These are phyloP conservation scores for Mimas tiliae DNA, from an alignment of 2,888 invertebrate species.

Conservation along the genomic window DNA sequence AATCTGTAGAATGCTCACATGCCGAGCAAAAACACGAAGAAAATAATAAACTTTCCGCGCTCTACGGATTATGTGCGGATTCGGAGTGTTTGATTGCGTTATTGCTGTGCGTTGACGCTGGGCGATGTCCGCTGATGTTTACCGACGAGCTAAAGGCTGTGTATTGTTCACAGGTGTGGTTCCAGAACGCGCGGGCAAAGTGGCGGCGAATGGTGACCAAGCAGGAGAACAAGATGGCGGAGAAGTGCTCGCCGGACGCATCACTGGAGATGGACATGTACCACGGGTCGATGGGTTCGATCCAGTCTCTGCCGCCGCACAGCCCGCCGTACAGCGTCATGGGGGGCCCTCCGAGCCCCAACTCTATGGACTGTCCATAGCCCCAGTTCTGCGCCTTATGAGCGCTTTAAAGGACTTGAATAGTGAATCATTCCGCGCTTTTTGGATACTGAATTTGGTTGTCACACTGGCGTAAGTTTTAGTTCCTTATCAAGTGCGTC, in stretches of 20 bases:
- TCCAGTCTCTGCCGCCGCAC: slow-evolving; percentile 87
- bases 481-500: slow-evolving; percentile 10
- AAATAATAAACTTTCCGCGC: slow-evolving; percentile 42
- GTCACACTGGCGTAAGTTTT: slow-evolving; percentile 18
- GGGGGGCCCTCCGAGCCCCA: slow-evolving; percentile 87
- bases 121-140: slow-evolving; percentile 45
- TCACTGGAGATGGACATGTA: slow-evolving; percentile 87
- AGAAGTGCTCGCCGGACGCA: slow-evolving; percentile 88
- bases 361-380: slow-evolving; percentile 91
- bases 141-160: slow-evolving; percentile 50
- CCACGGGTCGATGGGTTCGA: slow-evolving; percentile 87
- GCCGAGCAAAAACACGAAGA: slow-evolving; percentile 57
- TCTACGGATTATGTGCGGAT: not conserved
- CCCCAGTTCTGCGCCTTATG: slow-evolving; percentile 74
- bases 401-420: slow-evolving; percentile 54
- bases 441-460: slow-evolving; percentile 9
- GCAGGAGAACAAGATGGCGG: slow-evolving; percentile 90
- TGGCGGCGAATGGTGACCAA: slow-evolving; percentile 95
- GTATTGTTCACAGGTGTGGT: slow-evolving; percentile 93
- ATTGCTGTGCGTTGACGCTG: slow-evolving; percentile 52
- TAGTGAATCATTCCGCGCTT: slow-evolving; percentile 41
- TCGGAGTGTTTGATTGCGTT: slow-evolving; percentile 37
- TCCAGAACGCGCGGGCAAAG: slow-evolving; percentile 97
- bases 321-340: slow-evolving; percentile 89
- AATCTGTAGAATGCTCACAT: slow-evolving; percentile 61